phyloP scores from a whole-genome alignment of 2,797 vertebrate species.

The Takifugu rubripes region DNA sequence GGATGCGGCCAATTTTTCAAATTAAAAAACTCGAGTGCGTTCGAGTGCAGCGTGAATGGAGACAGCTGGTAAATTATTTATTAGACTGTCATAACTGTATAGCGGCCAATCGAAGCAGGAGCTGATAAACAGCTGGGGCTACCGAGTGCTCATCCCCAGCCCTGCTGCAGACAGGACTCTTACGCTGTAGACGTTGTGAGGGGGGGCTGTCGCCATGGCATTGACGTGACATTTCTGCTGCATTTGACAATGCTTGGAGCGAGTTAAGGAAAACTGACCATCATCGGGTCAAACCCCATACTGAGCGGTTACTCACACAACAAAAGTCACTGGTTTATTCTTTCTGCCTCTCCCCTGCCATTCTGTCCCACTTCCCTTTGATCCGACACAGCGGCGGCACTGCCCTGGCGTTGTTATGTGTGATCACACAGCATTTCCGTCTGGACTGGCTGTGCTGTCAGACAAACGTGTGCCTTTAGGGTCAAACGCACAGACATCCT shows the following conservation, averaged over 20 bases:
- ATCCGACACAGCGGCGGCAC: slow-evolving; percentile 24
- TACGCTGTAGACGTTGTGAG: too few relatives aligned
- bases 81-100: background rate
- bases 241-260: slow-evolving; percentile 7
- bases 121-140: background rate
- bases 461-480: slow-evolving; percentile 4
- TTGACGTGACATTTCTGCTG: background rate
- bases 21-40: too few relatives aligned
- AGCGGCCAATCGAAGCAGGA: background rate
- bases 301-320: background rate
- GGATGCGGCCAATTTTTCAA: too few relatives aligned
- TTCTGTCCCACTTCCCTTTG: background rate
- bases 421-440: slow-evolving; percentile 28
- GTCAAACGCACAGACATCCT: too few relatives aligned
- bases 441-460: slow-evolving; percentile 26
- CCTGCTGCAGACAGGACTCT: too few relatives aligned
- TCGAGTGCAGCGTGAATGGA: too few relatives aligned
- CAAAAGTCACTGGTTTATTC: slow-evolving; percentile 2
- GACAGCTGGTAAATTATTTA: too few relatives aligned
- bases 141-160: background rate
- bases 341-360: background rate
- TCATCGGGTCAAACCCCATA: background rate
- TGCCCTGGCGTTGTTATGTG: slow-evolving; percentile 47
- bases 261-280: background rate
- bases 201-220: background rate